phyloP scores from a whole-genome alignment of 2,888 invertebrate species.

The Cheilosia scutellata region DNA sequence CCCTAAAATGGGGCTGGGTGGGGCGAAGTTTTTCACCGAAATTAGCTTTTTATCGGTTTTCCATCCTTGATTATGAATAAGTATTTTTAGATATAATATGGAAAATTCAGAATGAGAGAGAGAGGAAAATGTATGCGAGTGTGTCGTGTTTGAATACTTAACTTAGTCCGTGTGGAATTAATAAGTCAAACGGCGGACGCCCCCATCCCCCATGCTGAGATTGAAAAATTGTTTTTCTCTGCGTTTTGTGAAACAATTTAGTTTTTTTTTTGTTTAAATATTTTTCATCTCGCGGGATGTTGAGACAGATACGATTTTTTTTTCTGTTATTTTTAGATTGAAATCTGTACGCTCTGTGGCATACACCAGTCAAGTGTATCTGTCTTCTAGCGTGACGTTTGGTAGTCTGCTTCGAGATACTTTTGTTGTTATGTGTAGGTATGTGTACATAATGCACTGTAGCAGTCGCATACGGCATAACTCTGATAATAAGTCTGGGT shows the following conservation, averaged over 20 bases:
- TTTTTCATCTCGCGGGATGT: slow-evolving; percentile 6
- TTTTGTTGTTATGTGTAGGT: slow-evolving; percentile 1
- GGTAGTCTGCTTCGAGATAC: slow-evolving; percentile 23
- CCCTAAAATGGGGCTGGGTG: slow-evolving; percentile 51
- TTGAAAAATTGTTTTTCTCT: slow-evolving; percentile 22
- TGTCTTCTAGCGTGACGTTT: slow-evolving; percentile 42
- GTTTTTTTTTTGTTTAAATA: slow-evolving; percentile 15
- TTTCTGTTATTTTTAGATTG: slow-evolving; percentile 63
- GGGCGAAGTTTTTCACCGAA: slow-evolving; percentile 17
- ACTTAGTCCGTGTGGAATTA: slow-evolving; percentile 42
- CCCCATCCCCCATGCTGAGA: slow-evolving; percentile 61
- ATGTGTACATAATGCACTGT: slow-evolving; percentile 1
- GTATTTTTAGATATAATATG: slow-evolving; percentile 62
- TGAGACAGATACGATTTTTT: slow-evolving; percentile 5
- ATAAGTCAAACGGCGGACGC: slow-evolving; percentile 47
- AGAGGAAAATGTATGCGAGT: slow-evolving; percentile 40
- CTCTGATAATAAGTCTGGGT: slow-evolving; percentile 1
- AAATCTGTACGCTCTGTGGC: slow-evolving; percentile 56
- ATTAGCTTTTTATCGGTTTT: slow-evolving; percentile 56
- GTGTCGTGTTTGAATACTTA: slow-evolving; percentile 29
- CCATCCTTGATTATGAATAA: slow-evolving; percentile 28
- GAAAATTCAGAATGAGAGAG: slow-evolving; percentile 36
- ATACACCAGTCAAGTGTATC: slow-evolving; percentile 54
- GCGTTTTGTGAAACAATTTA: slow-evolving; percentile 1
- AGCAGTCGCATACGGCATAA: slow-evolving; percentile 4